A percentile compares a stretch with the other conserved stretches of the same genome.
These are phyloP conservation scores for Andrena fulva DNA, from an alignment of 2,888 invertebrate species.

Conservation along the genomic window DNA sequence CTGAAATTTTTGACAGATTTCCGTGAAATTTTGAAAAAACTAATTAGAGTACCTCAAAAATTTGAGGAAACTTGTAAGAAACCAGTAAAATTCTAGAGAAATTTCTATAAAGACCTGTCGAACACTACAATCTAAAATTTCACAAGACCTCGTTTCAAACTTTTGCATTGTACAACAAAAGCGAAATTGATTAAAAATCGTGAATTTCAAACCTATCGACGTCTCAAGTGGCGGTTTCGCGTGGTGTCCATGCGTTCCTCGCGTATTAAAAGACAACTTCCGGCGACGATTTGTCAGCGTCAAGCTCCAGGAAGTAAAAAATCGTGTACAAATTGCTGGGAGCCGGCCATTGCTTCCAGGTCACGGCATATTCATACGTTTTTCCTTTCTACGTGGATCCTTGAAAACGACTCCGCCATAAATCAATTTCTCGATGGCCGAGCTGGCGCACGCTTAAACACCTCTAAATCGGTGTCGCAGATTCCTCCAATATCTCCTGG, in stretches of 20 bases:
- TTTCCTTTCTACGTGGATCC: conserved; percentile 8
- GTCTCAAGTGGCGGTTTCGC: neutral
- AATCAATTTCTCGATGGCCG: conserved; percentile 6
- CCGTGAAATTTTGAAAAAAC: too few species aligned
- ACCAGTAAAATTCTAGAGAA: too few species aligned
- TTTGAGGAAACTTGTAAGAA: too few species aligned
- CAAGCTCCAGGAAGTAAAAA: conserved; percentile 5
- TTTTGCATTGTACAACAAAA: neutral
- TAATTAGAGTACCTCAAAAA: too few species aligned
- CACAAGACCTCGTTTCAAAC: neutral
- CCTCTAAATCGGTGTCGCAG: neutral
- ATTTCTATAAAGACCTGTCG: too few species aligned
- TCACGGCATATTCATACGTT: conserved; percentile 29
- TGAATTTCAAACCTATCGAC: neutral
- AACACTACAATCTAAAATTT: too few species aligned
- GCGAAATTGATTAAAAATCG: neutral
- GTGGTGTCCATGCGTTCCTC: neutral
- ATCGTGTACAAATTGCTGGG: conserved; percentile 1
- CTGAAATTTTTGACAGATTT: too few species aligned
- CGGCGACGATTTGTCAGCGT: conserved; percentile 21
- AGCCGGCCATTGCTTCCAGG: conserved; percentile 26
- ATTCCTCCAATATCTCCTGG: neutral
- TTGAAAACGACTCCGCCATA: neutral
- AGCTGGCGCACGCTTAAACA: conserved; percentile 10
- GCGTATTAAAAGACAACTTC: neutral